Evolutionary conservation across 2,113 vertebrate genomes (phyloP).

Genomic region (Tor tambroides): DNA sequence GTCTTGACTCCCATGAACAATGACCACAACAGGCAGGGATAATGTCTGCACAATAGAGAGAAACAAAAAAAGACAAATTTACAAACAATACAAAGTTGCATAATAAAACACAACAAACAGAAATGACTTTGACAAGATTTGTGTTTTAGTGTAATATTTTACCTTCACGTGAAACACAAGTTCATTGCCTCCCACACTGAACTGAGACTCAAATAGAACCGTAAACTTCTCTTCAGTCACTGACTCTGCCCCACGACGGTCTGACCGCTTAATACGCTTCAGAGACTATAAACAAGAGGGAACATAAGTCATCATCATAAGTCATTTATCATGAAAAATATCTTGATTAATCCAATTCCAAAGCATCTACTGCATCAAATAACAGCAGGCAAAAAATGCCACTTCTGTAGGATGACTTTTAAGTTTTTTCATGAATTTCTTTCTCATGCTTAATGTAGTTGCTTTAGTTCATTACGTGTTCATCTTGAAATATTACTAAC

Average conservation of each 20-base stretch:
- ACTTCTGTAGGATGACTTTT: too few species aligned
- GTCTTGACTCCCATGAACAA: conserved; percentile 95
- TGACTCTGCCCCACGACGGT: conserved; percentile 89
- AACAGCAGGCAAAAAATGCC: background rate
- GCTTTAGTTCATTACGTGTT: too few species aligned
- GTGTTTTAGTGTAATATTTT: conserved; percentile 9
- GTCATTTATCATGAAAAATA: background rate
- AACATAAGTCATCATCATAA: background rate
- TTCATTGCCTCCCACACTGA: conserved; percentile 93
- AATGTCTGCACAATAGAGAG: conserved; percentile 77
- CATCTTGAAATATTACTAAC: too few species aligned
- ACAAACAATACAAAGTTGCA: background rate
- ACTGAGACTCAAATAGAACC: conserved; percentile 94
- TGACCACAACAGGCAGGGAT: conserved; percentile 95
- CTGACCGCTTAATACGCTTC: conserved; percentile 93
- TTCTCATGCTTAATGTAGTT: too few species aligned
- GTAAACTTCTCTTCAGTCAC: conserved; percentile 98
- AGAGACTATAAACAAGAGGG: conserved; percentile 77
- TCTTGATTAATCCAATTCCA: background rate
- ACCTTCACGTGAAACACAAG: conserved; percentile 97
- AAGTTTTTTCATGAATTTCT: too few species aligned
- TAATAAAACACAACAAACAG: background rate
- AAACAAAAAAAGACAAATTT: background rate
- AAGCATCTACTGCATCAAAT: background rate
- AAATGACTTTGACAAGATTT: background rate